phyloP scores from a whole-genome alignment of 2,113 vertebrate species.

The Ursus arctos region DNA sequence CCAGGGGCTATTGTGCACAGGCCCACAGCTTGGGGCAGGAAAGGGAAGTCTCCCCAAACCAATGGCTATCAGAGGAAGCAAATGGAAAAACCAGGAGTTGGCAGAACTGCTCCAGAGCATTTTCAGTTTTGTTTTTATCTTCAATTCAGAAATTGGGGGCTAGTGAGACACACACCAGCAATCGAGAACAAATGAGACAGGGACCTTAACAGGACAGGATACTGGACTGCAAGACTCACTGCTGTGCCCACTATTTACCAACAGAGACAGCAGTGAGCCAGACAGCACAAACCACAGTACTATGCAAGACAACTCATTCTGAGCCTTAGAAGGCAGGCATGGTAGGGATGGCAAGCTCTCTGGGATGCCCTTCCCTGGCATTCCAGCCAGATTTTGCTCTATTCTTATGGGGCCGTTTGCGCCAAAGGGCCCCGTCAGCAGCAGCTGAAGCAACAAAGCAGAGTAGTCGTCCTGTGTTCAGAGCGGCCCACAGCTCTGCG shows the following conservation, averaged over 20 bases:
- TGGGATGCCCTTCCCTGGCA: background rate
- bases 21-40: constrained; percentile 91
- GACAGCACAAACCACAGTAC: background rate
- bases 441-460: background rate
- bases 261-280: background rate
- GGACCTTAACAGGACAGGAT: background rate
- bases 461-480: background rate
- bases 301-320: background rate
- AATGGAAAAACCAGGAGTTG: constrained; percentile 90
- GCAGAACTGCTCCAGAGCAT: constrained; percentile 82
- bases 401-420: background rate
- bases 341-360: background rate
- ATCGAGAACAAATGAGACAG: constrained; percentile 52
- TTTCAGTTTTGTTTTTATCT: constrained; percentile 85
- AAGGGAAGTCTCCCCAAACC: constrained; percentile 95
- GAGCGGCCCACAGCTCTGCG: background rate
- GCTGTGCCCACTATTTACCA: background rate
- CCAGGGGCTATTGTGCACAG: constrained; percentile 92
- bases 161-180: constrained; percentile 45
- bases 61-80: constrained; percentile 93
- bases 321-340: background rate
- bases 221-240: background rate
- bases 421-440: background rate
- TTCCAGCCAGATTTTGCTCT: background rate
- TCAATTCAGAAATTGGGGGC: constrained; percentile 71